Evolutionary conservation across 2,888 invertebrate species (phyloP).

Genomic region (Drosophila hamatofila): DNA sequence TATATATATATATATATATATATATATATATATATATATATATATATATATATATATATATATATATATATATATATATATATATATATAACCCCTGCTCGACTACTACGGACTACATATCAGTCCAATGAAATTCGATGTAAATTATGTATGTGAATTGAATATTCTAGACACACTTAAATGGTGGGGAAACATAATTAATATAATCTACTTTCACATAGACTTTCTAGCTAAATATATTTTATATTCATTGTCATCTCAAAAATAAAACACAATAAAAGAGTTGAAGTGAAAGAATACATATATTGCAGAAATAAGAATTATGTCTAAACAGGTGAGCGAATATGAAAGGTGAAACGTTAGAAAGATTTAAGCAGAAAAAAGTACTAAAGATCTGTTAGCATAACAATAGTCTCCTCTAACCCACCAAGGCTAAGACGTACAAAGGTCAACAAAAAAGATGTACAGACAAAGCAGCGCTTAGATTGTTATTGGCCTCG

Average conservation of each 20-base stretch:
- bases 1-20: too few relatives aligned
- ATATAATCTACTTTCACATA: not conserved
- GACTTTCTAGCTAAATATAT: too few relatives aligned
- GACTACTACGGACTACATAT: not conserved
- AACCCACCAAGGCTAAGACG: not conserved
- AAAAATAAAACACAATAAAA: not conserved
- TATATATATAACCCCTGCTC: too few relatives aligned
- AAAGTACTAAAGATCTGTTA: too few relatives aligned
- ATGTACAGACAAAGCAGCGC: not conserved
- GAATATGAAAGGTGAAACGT: not conserved
- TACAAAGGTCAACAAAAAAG: not conserved
- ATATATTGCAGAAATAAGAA: not conserved
- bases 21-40: too few relatives aligned
- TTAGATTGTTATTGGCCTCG: conserved; percentile 10
- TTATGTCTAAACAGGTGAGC: not conserved
- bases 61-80: too few relatives aligned
- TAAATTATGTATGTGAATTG: not conserved
- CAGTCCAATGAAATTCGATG: not conserved
- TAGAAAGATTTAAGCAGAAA: not conserved
- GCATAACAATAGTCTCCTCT: not conserved
- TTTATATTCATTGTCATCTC: not conserved
- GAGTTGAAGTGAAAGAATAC: not conserved
- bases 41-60: too few relatives aligned
- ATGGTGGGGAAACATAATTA: not conserved
- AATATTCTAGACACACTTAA: not conserved